Percentiles rank a stretch among this genome's conserved stretches.
Conservation (phyloP, 2,797 vertebrate genomes). For the Tangara arthus region DNA sequence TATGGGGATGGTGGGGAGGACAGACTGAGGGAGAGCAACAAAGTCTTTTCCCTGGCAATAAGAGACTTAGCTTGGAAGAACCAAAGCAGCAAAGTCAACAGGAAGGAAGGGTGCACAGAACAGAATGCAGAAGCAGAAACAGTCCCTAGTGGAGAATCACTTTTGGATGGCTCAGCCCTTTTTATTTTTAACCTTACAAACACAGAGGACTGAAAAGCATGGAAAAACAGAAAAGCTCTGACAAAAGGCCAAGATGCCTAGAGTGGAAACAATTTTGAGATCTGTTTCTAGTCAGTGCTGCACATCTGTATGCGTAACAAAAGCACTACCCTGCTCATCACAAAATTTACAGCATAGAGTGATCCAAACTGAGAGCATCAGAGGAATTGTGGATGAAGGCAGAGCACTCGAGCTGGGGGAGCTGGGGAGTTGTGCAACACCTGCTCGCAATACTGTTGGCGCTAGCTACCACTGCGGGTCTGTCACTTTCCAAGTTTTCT, state of each 20-base stretch:
- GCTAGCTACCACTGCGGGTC: background rate
- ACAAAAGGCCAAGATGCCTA: background rate
- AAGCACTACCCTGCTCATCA: background rate
- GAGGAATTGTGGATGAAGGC: background rate
- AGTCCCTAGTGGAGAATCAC: background rate
- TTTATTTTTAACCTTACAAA: background rate
- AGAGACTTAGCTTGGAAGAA: background rate
- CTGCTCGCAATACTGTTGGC: conserved; percentile 30
- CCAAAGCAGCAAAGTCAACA: background rate
- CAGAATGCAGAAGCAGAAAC: background rate
- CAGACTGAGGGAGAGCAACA: background rate
- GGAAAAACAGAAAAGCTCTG: background rate
- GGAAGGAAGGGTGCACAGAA: background rate
- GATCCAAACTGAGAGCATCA: background rate
- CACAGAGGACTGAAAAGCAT: background rate
- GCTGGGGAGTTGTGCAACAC: conserved; percentile 33
- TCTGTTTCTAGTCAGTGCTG: background rate
- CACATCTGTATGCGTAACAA: background rate
- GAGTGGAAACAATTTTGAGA: background rate
- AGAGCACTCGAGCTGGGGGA: background rate
- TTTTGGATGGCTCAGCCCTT: background rate
- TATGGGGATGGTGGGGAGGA: background rate
- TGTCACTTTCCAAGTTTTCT: conserved; percentile 20
- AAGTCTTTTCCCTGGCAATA: background rate
- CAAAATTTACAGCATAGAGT: background rate